Evolutionary conservation across 2,797 vertebrate genomes (phyloP).

Genomic region (Streptopelia turtur): DNA sequence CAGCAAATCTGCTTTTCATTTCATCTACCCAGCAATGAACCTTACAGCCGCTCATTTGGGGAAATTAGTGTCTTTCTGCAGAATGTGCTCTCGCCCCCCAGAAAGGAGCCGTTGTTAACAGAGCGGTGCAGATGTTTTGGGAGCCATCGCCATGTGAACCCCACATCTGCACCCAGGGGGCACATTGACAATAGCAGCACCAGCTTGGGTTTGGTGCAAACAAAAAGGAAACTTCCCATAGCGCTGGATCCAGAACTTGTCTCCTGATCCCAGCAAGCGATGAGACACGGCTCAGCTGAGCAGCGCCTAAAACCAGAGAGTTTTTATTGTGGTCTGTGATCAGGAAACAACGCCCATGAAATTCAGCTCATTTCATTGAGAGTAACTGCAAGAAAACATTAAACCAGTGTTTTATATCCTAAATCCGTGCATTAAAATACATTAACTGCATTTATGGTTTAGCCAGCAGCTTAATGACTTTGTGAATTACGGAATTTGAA

Average conservation of each 20-base stretch:
- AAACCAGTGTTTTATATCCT: background rate
- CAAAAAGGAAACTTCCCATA: background rate
- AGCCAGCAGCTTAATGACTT: background rate
- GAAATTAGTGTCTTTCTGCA: background rate
- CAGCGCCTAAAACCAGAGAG: fast-evolving
- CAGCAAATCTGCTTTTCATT: background rate
- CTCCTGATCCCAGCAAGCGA: background rate
- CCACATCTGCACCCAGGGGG: background rate
- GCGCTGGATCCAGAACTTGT: background rate
- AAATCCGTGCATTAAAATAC: background rate
- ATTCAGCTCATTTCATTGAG: background rate
- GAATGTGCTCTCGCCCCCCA: background rate
- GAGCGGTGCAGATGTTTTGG: background rate
- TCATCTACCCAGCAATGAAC: background rate
- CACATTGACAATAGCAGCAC: fast-evolving
- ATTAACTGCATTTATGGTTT: background rate
- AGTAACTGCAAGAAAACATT: background rate
- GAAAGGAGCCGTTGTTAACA: background rate
- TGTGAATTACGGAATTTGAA: background rate
- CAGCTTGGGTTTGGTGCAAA: background rate
- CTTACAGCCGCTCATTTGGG: background rate
- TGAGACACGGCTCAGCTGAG: fast-evolving
- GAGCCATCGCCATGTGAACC: fast-evolving
- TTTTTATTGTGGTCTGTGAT: background rate
- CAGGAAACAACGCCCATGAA: background rate